Conservation (phyloP, 2,888 invertebrate genomes). For the Tiliacea citrago region DNA sequence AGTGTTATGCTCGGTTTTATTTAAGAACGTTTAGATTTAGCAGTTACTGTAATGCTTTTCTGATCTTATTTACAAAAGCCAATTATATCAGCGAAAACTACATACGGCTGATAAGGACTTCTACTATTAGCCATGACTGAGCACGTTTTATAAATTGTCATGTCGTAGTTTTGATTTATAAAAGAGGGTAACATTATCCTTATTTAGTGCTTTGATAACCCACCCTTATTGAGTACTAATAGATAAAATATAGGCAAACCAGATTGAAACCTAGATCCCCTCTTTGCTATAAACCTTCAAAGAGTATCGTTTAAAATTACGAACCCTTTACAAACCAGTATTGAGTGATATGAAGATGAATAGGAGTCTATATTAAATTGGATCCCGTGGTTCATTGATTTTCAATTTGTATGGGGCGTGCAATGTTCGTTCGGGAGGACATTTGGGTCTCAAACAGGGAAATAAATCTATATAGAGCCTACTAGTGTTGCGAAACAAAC, state of each 20-base stretch:
- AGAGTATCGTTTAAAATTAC: slow-evolving; percentile 38
- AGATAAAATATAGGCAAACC: not conserved
- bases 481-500: slow-evolving; percentile 70
- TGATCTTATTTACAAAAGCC: not conserved
- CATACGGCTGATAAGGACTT: not conserved
- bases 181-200: not conserved
- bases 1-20: slow-evolving; percentile 7
- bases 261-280: not conserved
- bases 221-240: not conserved
- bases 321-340: slow-evolving; percentile 36
- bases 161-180: not conserved
- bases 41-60: not conserved
- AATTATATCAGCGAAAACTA: not conserved
- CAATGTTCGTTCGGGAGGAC: slow-evolving; percentile 72
- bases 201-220: not conserved
- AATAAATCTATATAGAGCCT: slow-evolving; percentile 77
- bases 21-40: not conserved
- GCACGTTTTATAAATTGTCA: not conserved
- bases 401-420: slow-evolving; percentile 86
- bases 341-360: slow-evolving; percentile 76
- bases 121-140: not conserved
- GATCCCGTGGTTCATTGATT: slow-evolving; percentile 87
- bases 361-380: slow-evolving; percentile 86
- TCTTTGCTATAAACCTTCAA: not conserved
- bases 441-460: slow-evolving; percentile 75